A percentile compares a stretch with the other conserved stretches of the same genome.
Evolutionary conservation across 2,888 invertebrate genomes (phyloP).

Genomic region (Julus scanicus): DNA sequence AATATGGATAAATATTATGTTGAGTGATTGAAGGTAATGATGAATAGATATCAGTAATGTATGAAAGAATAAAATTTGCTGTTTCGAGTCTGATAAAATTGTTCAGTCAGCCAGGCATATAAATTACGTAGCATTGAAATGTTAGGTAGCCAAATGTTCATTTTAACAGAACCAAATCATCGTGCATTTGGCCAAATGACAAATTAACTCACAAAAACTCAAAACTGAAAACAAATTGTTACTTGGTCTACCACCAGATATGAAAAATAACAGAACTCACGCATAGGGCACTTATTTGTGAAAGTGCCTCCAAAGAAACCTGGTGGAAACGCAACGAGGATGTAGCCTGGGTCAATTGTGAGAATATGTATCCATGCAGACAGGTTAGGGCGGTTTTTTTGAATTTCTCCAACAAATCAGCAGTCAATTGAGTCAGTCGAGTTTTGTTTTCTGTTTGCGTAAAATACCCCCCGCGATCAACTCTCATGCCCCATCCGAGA

Average conservation of each 20-base stretch:
- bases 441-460: background rate
- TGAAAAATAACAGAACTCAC: too few species aligned
- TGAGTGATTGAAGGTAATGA: slow-evolving; percentile 49
- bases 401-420: background rate
- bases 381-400: background rate
- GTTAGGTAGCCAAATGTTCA: background rate
- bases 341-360: background rate
- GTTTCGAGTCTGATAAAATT: too few species aligned
- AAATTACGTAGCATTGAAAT: background rate
- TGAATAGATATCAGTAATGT: slow-evolving; percentile 48
- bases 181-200: background rate
- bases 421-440: background rate
- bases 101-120: too few species aligned
- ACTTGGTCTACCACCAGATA: too few species aligned
- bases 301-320: background rate
- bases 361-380: background rate
- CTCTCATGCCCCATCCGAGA: background rate
- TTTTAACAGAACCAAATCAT: background rate
- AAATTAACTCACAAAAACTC: too few species aligned
- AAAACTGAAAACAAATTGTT: too few species aligned
- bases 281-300: background rate
- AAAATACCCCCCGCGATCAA: background rate
- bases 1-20: slow-evolving; percentile 12
- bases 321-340: slow-evolving; percentile 19
- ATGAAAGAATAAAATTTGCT: slow-evolving; percentile 50